These are phyloP conservation scores for Heliothis subflexa DNA, from an alignment of 1,140 invertebrate species.

Conservation along the genomic window DNA sequence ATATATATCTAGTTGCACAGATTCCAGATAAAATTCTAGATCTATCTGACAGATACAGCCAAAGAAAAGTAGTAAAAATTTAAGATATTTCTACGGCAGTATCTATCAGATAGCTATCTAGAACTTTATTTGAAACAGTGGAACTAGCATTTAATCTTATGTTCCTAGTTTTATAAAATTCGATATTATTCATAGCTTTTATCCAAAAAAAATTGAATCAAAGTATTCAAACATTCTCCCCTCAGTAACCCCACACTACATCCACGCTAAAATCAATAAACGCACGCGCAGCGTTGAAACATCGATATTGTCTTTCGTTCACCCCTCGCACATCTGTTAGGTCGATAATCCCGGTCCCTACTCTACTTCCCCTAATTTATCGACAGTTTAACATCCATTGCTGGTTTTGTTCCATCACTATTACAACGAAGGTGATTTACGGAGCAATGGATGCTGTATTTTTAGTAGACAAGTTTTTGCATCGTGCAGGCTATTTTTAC, in stretches of 20 bases:
- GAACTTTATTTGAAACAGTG: too few relatives aligned
- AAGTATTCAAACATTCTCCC: constrained; percentile 40
- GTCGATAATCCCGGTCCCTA: constrained; percentile 8
- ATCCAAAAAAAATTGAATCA: constrained; percentile 15
- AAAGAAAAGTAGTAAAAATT: too few relatives aligned
- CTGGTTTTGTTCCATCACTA: not conserved
- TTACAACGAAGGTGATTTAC: not conserved
- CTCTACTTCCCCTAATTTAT: not conserved
- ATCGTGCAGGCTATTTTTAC: constrained; percentile 16
- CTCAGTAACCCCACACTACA: constrained; percentile 58
- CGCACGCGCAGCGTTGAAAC: constrained; percentile 61
- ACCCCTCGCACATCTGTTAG: constrained; percentile 65
- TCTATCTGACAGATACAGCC: too few relatives aligned
- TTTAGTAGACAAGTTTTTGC: not conserved
- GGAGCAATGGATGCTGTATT: not conserved
- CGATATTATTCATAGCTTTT: not conserved
- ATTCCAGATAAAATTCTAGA: too few relatives aligned
- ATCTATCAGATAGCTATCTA: too few relatives aligned
- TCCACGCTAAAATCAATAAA: constrained; percentile 61
- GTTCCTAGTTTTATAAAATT: not conserved
- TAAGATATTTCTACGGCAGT: too few relatives aligned
- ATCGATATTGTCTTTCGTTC: constrained; percentile 73
- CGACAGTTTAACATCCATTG: not conserved
- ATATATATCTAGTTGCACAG: too few relatives aligned
- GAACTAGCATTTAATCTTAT: not conserved